phyloP scores from a whole-genome alignment of 2,888 invertebrate genomes.

The Lasioglossum malachurum region DNA sequence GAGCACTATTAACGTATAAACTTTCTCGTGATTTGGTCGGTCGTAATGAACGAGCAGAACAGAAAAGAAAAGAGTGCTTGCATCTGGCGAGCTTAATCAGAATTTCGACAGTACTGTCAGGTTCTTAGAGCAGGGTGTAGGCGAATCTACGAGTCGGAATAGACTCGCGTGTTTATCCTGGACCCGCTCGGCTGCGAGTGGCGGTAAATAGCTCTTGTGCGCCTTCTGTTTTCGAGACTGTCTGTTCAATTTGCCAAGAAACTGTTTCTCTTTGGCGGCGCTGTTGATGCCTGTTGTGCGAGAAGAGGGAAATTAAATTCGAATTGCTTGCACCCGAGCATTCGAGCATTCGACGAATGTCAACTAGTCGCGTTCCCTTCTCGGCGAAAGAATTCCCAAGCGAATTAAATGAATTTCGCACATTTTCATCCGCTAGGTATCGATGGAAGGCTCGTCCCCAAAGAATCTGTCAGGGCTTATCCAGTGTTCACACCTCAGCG shows the following conservation, averaged over 20 bases:
- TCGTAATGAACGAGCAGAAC: background rate
- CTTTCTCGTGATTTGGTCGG: background rate
- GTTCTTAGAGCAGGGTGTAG: slow-evolving; percentile 16
- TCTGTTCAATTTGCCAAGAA: slow-evolving; percentile 52
- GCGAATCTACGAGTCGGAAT: slow-evolving; percentile 52
- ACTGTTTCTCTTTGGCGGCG: slow-evolving; percentile 39
- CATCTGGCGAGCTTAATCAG: background rate
- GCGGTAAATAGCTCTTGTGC: slow-evolving; percentile 48
- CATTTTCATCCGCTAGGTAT: background rate
- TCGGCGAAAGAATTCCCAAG: background rate
- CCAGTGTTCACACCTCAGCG: slow-evolving; percentile 35
- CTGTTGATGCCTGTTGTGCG: background rate
- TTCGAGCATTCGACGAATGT: background rate
- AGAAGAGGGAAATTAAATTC: slow-evolving; percentile 32
- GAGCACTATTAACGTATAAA: background rate
- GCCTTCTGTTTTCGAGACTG: slow-evolving; percentile 29
- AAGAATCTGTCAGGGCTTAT: slow-evolving; percentile 26
- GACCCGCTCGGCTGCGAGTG: slow-evolving; percentile 36
- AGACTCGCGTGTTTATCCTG: slow-evolving; percentile 50
- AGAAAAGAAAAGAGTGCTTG: background rate
- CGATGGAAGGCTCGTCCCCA: background rate
- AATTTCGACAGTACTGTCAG: background rate
- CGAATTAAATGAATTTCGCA: background rate
- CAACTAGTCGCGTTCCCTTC: background rate
- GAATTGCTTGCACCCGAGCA: background rate